Conservation (phyloP, 2,113 vertebrate species). For the Steatornis caripensis region DNA sequence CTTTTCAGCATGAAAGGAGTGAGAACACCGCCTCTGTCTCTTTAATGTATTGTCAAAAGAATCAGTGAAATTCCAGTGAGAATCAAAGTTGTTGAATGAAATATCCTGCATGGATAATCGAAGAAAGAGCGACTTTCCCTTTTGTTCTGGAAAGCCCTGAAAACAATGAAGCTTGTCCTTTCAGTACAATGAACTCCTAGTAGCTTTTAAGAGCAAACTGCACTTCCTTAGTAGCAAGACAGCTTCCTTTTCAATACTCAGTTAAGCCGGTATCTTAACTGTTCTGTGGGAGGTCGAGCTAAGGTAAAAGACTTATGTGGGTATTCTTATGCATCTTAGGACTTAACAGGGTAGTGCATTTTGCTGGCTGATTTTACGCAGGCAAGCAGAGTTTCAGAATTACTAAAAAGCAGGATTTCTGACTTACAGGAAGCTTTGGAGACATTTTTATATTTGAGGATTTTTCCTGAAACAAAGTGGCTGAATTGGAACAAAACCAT, state of each 20-base stretch:
- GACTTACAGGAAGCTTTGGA: not conserved
- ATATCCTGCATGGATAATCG: not conserved
- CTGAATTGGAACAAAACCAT: not conserved
- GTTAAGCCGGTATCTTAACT: not conserved
- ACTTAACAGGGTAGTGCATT: not conserved
- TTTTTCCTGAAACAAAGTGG: not conserved
- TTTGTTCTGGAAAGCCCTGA: not conserved
- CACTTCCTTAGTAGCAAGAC: not conserved
- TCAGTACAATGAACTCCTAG: not conserved
- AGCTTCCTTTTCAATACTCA: not conserved
- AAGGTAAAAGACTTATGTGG: not conserved
- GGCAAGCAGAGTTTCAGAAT: not conserved
- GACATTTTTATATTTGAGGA: not conserved
- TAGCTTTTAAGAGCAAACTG: not conserved
- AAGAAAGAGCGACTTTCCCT: not conserved
- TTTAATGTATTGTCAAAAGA: not conserved
- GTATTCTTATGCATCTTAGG: not conserved
- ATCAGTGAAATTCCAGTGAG: not conserved
- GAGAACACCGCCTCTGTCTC: not conserved
- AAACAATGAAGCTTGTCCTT: not conserved
- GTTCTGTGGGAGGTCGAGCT: not conserved
- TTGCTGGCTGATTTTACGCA: not conserved
- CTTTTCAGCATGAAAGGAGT: not conserved
- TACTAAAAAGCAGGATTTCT: not conserved
- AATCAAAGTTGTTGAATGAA: not conserved